Base-by-base conservation (phyloP, 2,888 invertebrate genomes). In the Dromius quadrimaculatus region DNA sequence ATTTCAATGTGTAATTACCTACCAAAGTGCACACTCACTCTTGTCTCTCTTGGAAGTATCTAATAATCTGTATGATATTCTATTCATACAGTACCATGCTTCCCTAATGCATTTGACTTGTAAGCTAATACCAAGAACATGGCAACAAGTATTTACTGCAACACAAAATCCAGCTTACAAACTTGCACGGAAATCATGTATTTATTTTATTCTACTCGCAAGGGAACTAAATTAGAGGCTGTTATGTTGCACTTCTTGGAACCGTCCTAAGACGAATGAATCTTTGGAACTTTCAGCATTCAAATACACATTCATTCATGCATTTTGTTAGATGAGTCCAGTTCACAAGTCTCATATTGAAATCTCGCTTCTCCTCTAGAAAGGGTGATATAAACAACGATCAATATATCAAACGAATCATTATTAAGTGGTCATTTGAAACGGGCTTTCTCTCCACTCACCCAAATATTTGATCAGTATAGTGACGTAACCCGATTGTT, bases 81-180 rank as follows among this genome's bases (percentile, higher is more conserved):
- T 41, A 41, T 41, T n/a, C 38, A 11, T 38, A 15, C 41, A 11
- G 15, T 47, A 47, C 23, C 47, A 22, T 13, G 50, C 28, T 54
- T 54, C 32, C 50, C 23, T 54, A 54, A 54, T 54, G 50, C 50
- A 50, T 50, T 50, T 50, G 50, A 50, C 50, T 50, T 50, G 50
- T 50, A 50, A 23, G 11, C 23, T 22, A 13, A 54, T 11, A 54
- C 28, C 28, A 54, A 9, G 5, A 13, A 54, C 28, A 54, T 28
- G 28, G 19, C 15, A 19, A 43, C 17, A 43, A 15, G 9, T 43
- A 43, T 19, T 43, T 43, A 8, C 28, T 28, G 28, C 8, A 5
- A 28, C 28, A 28, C 8, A 8, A 28, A 28, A 28, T 28, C 28
- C 28, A 5, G 28, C 28, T 28, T 28, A 28, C 28, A 28, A 28